Evolutionary conservation across 92 coral and sea anemone species (phyloP).

Genomic region (Montipora capitata): DNA sequence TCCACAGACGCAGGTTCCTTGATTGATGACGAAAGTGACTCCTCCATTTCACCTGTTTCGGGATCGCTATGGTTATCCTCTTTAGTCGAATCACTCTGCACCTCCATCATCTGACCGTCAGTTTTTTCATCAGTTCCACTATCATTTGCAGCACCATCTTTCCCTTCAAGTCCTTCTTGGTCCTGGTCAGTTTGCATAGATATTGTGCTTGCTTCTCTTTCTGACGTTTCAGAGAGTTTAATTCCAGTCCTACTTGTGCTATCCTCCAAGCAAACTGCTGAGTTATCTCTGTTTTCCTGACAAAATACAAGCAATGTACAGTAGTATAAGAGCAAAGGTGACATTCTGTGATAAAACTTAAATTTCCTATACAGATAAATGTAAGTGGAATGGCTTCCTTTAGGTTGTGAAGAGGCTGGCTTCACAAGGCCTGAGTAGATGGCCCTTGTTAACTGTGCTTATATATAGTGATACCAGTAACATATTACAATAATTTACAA

Average conservation of each 20-base stretch:
- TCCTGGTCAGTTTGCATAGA: not conserved
- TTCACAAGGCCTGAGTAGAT: too few relatives aligned
- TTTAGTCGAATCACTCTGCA: not conserved
- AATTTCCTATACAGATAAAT: too few relatives aligned
- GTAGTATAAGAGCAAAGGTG: too few relatives aligned
- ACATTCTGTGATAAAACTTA: too few relatives aligned
- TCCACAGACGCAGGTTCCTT: constrained; percentile 18
- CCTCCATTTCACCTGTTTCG: constrained; percentile 39
- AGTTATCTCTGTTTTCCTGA: constrained; percentile 13
- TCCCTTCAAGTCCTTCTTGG: not conserved
- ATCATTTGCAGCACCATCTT: constrained; percentile 6
- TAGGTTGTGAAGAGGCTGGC: too few relatives aligned
- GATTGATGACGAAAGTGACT: constrained; percentile 11
- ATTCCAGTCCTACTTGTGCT: not conserved
- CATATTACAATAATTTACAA: too few relatives aligned
- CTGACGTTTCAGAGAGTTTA: constrained; percentile 2
- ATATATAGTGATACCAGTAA: too few relatives aligned
- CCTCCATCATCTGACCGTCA: not conserved
- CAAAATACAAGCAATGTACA: not conserved
- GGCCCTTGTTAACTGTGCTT: too few relatives aligned
- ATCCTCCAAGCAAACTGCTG: not conserved
- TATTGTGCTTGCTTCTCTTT: not conserved
- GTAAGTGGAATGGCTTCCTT: too few relatives aligned
- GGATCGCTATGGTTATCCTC: constrained; percentile 54
- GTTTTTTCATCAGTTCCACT: constrained; percentile 10